Base-by-base conservation (phyloP, 2,797 vertebrate species). In the Sternotherus odoratus region DNA sequence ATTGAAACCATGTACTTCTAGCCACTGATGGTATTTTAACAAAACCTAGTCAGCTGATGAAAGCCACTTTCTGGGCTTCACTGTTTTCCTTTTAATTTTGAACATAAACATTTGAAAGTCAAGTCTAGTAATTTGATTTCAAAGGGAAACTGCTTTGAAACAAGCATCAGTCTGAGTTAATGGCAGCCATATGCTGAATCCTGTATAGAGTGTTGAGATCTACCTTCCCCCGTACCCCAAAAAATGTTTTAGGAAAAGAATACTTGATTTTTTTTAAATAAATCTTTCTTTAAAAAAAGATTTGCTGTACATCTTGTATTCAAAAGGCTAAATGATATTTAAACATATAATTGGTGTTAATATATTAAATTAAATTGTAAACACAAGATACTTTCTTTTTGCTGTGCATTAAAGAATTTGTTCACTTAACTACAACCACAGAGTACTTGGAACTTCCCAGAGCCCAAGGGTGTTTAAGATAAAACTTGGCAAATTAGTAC, bases 31-130 rank as follows among this genome's bases (percentile, higher is more conserved):
- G 1, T 91, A 78, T 95, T 97, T 95, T 82, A 96, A 94, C 77
- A 91, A 94, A 95, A 91, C 54, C 28, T 88, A 87, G 87, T 94
- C 86, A 95, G 77, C 78, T 96, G 87, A 46, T 94, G 77, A 95
- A 97, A 96, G 87, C 54, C 79, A 80, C 77, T 92, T 96, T 92
- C 94, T 90, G 77, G 91, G 77, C 83, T 88, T 83, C 39, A 57
- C 36, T 39, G 57, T 91, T 95, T 97, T 95, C 94, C 91, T 87
- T 97, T 96, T 97, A 95, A 96, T 97, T 96, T 91, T 75, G 85
- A 94, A 93, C 82, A 92, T 92, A 97, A 96, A 94, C 85, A 93
- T 96, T 90, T 88, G 95, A 96, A 97, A 97, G 93, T 97, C 90
- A 91, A 95, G 91, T 85, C 78, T 75, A 77, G 83, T 95, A 94